Evolutionary conservation across 2,797 vertebrate species (phyloP).

Genomic region (Pangasius mekongensis): DNA sequence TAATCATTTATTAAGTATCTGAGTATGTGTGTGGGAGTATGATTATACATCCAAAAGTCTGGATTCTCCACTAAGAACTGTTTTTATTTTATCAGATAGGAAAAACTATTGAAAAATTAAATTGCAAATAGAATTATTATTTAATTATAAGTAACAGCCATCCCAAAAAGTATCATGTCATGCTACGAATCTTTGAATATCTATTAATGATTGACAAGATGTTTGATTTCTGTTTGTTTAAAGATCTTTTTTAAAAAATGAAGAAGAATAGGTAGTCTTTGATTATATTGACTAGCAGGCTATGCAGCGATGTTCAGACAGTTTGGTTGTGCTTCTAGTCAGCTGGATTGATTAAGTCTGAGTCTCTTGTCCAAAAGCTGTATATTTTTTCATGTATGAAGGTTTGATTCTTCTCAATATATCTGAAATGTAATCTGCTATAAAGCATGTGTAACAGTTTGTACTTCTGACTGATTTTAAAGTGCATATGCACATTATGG

Average conservation of each 20-base stretch:
- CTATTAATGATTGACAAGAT: not conserved
- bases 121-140: not conserved
- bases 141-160: not conserved
- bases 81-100: not conserved
- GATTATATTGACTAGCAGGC: not conserved
- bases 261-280: not conserved
- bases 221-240: not conserved
- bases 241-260: not conserved
- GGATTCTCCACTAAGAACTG: not conserved
- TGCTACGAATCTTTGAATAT: not conserved
- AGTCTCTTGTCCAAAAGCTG: not conserved
- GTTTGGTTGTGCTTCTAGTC: not conserved
- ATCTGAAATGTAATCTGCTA: not conserved
- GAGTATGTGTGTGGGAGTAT: not conserved
- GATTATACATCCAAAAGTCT: not conserved
- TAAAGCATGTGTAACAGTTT: not conserved
- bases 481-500: not conserved
- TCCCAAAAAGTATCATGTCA: not conserved
- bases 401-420: not conserved
- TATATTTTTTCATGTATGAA: not conserved
- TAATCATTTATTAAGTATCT: conserved; percentile 10
- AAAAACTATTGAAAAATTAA: not conserved
- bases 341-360: not conserved
- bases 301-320: not conserved
- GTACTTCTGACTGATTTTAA: no score